Base-by-base conservation (phyloP, 2,113 vertebrate genomes). In the Odocoileus hemionus region DNA sequence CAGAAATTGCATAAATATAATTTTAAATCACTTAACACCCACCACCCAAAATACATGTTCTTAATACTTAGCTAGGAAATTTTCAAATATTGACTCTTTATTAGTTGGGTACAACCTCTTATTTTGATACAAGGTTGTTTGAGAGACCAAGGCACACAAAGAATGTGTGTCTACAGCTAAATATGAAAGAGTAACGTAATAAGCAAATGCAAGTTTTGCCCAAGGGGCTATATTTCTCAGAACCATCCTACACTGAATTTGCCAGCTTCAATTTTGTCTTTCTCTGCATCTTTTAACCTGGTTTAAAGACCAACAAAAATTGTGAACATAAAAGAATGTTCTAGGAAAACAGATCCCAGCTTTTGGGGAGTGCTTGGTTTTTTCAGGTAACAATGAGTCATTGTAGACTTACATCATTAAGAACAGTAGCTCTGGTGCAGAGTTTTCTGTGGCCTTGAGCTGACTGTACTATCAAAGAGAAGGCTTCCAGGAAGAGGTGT, bases 341-440 rank as follows among this genome's bases (percentile, higher is more conserved):
- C 94, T 93, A 91, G 89, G 95, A 97, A 97, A 90, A 95, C 5
- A 95, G 55, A 90, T 86, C 54, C 50, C n/a, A 33, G 15, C 28
- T 89, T 94, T 86, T 7, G 12, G 55, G 58, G 58, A 82, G 19
- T 92, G 28, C 43, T 57, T 1, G 1, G 33, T n/a, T 88, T 92
- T 94, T 93, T 93, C 43, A 67, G 39, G 60, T 79, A 89, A 76
- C 4, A 57, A 60, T 82, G 60, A 60, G 47, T 97, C 82, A 89
- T 52, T 43, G 4, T 28, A 80, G 85, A 78, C 55, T 91, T 54
- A 10, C 17, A 45, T 87, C 94, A 91, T 30, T 84, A 79, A 61
- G 82, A 92, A 82, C 26, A 50, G 26, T 67, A 79, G 47, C 5
- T 79, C 54, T 10, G 19, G 45, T 5, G 36, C 26, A 28, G 39